phyloP scores from a whole-genome alignment of 2,113 vertebrate genomes.

The Pteronura brasiliensis region DNA sequence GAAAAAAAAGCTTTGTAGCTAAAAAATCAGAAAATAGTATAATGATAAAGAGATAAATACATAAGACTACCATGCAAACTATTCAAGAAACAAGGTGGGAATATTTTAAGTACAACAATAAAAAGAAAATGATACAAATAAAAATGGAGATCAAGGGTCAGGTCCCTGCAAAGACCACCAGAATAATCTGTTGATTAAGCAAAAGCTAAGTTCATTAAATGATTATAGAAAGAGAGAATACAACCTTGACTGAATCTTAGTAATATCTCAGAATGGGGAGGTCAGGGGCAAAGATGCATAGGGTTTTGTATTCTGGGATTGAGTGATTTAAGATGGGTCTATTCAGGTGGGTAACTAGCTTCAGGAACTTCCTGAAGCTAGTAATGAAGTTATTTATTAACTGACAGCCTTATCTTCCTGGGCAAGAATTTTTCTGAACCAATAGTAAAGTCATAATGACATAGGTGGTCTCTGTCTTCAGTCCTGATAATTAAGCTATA shows the following conservation, averaged over 20 bases:
- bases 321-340: background rate
- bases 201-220: background rate
- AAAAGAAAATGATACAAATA: background rate
- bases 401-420: background rate
- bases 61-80: background rate
- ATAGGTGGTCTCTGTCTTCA: background rate
- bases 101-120: background rate
- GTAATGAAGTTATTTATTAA: background rate
- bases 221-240: background rate
- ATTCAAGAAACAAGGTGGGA: background rate
- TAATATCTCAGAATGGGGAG: background rate
- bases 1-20: background rate
- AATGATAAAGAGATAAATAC: background rate
- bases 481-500: background rate
- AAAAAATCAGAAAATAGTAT: background rate
- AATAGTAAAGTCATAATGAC: background rate
- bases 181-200: background rate
- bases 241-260: background rate
- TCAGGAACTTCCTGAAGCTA: background rate
- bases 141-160: background rate
- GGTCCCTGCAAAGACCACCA: background rate
- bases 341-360: background rate
- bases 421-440: background rate
- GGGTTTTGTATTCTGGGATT: background rate
- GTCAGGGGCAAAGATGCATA: too few species aligned